Evolutionary conservation across 2,888 invertebrate genomes (phyloP).

Genomic region (Lasioglossum leucozonium): DNA sequence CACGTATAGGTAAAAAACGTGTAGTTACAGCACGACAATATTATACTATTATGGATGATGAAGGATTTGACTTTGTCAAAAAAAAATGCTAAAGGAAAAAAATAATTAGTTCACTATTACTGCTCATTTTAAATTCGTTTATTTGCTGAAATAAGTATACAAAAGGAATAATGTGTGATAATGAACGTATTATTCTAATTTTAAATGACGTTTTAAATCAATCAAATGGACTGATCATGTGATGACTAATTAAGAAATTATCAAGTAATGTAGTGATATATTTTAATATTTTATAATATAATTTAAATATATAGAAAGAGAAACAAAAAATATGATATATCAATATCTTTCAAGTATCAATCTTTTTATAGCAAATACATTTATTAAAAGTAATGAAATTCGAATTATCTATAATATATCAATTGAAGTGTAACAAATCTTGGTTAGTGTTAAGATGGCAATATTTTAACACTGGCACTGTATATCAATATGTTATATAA

Average conservation of each 20-base stretch:
- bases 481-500: background rate
- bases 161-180: background rate
- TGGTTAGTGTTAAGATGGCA: background rate
- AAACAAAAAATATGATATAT: background rate
- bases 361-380: background rate
- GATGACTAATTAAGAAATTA: background rate
- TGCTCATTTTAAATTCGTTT: background rate
- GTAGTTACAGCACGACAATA: slow-evolving; percentile 49
- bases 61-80: slow-evolving; percentile 61
- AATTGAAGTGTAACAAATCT: background rate
- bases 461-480: background rate
- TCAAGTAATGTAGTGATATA: background rate
- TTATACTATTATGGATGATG: slow-evolving; percentile 44
- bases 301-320: background rate
- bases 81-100: slow-evolving; percentile 4
- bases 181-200: background rate
- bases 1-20: slow-evolving; percentile 60
- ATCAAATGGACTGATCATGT: background rate
- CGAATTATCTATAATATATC: background rate
- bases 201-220: background rate
- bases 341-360: background rate
- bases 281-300: background rate
- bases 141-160: background rate
- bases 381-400: background rate
- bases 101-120: background rate